These are phyloP conservation scores for Coregonus ussuriensis DNA, from an alignment of 2,797 vertebrate genomes.

Conservation along the genomic window DNA sequence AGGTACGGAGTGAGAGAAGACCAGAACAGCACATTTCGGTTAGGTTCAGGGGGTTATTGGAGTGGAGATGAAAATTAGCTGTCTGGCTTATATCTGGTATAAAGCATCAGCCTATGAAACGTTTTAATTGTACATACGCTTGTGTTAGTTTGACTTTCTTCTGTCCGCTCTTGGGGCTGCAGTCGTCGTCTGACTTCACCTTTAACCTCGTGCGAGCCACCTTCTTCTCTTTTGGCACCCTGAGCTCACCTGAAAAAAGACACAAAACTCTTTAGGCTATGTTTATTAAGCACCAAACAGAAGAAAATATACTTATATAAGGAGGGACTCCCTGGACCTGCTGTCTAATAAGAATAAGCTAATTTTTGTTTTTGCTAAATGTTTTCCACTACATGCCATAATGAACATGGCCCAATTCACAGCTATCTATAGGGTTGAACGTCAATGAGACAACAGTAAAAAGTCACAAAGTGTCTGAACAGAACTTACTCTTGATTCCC, in stretches of 20 bases:
- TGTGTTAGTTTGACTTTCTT: conserved; percentile 84
- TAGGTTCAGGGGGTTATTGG: not conserved
- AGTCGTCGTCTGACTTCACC: conserved; percentile 87
- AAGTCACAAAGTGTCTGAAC: not conserved
- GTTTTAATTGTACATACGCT: conserved; percentile 26
- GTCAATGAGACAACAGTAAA: not conserved
- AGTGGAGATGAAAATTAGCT: not conserved
- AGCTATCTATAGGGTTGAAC: not conserved
- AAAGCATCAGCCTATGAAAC: no score
- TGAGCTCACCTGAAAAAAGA: conserved; percentile 72
- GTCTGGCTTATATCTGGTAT: not conserved
- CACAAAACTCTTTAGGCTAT: not conserved
- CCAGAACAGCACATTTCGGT: not conserved
- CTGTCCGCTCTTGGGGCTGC: conserved; percentile 81
- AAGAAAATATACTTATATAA: not conserved
- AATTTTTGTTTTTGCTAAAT: not conserved
- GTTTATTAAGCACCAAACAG: not conserved
- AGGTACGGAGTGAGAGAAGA: not conserved
- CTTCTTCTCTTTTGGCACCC: conserved; percentile 87
- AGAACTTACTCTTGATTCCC: conserved; percentile 86
- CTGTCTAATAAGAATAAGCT: no score
- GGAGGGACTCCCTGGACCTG: not conserved
- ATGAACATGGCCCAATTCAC: not conserved
- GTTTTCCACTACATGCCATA: not conserved
- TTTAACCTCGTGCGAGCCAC: conserved; percentile 84